Conservation (phyloP, 2,797 vertebrate genomes). For the Hirundo rustica region DNA sequence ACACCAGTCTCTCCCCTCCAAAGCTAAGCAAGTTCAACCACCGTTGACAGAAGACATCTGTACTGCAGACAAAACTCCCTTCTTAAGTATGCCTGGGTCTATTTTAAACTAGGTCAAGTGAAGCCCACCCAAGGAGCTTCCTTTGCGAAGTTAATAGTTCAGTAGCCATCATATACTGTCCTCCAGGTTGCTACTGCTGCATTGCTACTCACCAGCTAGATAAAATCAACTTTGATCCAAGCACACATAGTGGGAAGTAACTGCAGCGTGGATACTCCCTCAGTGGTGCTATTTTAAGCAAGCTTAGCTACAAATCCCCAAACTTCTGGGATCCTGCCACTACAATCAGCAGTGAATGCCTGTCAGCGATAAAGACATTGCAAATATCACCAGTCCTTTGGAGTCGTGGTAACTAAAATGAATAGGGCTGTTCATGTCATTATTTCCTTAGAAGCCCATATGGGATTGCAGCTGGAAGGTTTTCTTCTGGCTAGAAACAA, state of each 20-base stretch:
- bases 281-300: slow-evolving; percentile 20
- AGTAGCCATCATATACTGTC: not conserved
- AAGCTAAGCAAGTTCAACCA: not conserved
- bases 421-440: slow-evolving; percentile 26
- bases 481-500: slow-evolving; percentile 18
- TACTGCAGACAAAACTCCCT: slow-evolving; percentile 37
- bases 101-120: slow-evolving; percentile 38
- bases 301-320: not conserved
- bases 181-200: not conserved
- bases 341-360: not conserved
- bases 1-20: not conserved
- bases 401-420: not conserved
- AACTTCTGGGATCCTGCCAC: not conserved
- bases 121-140: slow-evolving; percentile 56
- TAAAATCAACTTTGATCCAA: slow-evolving; percentile 48
- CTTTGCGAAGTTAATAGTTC: slow-evolving; percentile 22
- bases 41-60: slow-evolving; percentile 28
- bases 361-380: not conserved
- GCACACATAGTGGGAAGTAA: not conserved
- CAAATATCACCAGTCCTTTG: not conserved
- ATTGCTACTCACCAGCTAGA: not conserved
- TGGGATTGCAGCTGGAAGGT: slow-evolving; percentile 33
- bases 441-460: slow-evolving; percentile 24
- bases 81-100: slow-evolving; percentile 2
- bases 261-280: not conserved